phyloP scores from a whole-genome alignment of 2,797 vertebrate genomes.

The Anguilla anguilla region DNA sequence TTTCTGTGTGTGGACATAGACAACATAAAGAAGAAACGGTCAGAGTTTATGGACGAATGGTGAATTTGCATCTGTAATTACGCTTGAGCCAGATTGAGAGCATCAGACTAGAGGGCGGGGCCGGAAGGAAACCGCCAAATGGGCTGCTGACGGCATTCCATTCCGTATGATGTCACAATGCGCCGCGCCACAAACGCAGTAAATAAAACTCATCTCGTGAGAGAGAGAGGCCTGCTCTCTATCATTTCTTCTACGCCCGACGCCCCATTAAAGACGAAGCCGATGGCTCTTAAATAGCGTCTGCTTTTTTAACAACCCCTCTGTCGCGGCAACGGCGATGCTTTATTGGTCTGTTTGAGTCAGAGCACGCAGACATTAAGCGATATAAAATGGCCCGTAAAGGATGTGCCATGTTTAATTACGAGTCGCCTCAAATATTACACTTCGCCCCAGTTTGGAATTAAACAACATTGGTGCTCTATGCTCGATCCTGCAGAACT shows the following conservation, averaged over 20 bases:
- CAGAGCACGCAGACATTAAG: slow-evolving; percentile 67
- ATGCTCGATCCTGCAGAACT: background rate
- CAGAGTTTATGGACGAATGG: background rate
- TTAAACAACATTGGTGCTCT: slow-evolving; percentile 36
- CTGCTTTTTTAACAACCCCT: slow-evolving; percentile 67
- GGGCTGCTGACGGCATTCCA: slow-evolving; percentile 58
- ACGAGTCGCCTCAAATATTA: slow-evolving; percentile 61
- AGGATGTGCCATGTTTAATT: slow-evolving; percentile 72
- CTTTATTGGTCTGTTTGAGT: slow-evolving; percentile 77
- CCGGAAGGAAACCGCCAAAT: slow-evolving; percentile 63
- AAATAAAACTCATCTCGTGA: slow-evolving; percentile 67
- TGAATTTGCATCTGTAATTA: background rate
- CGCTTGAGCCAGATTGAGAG: background rate
- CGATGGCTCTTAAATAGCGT: slow-evolving; percentile 68
- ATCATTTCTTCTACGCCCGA: slow-evolving; percentile 48
- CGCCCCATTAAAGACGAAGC: slow-evolving; percentile 67
- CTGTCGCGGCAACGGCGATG: slow-evolving; percentile 51
- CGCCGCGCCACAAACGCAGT: slow-evolving; percentile 65
- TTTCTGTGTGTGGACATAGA: background rate
- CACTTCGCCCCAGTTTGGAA: slow-evolving; percentile 51
- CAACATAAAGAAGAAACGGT: background rate
- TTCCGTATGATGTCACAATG: background rate
- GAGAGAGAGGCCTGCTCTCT: slow-evolving; percentile 54
- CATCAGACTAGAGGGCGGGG: slow-evolving; percentile 45
- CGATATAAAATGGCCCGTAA: slow-evolving; percentile 70